These are phyloP conservation scores for Paguma larvata DNA, from an alignment of 2,797 vertebrate genomes.

Conservation along the genomic window DNA sequence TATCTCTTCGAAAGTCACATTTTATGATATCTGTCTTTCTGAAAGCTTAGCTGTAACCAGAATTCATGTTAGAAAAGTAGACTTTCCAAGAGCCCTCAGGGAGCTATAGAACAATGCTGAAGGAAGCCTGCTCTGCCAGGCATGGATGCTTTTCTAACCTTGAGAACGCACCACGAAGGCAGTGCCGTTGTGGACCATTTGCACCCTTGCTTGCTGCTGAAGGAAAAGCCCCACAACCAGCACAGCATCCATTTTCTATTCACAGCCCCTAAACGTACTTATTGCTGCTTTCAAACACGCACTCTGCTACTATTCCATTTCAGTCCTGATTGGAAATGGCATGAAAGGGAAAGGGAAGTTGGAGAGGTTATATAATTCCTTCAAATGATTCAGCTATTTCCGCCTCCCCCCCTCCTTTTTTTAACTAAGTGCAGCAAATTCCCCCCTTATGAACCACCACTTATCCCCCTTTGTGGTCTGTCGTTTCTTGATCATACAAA, in stretches of 20 bases:
- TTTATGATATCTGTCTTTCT: background rate
- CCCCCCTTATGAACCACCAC: background rate
- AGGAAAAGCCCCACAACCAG: background rate
- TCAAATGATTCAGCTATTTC: background rate
- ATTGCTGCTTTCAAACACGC: background rate
- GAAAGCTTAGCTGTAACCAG: background rate
- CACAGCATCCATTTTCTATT: background rate
- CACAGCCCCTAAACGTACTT: background rate
- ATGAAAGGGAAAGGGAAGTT: background rate
- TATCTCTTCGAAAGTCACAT: constrained; percentile 7
- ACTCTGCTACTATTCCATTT: background rate
- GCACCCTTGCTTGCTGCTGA: background rate
- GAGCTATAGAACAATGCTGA: background rate
- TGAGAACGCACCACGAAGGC: fast-evolving
- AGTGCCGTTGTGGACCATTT: too few species aligned
- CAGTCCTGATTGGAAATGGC: background rate
- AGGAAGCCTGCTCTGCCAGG: background rate
- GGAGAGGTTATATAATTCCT: background rate
- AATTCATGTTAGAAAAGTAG: constrained; percentile 2
- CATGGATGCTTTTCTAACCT: background rate
- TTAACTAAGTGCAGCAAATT: background rate
- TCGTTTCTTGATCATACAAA: background rate
- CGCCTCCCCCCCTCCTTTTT: background rate
- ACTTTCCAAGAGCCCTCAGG: background rate
- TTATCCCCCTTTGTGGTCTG: background rate